A percentile compares a stretch with the other conserved stretches of the same genome.
phyloP scores from a whole-genome alignment of 2,888 invertebrate genomes.

The Aethes cnicana region DNA sequence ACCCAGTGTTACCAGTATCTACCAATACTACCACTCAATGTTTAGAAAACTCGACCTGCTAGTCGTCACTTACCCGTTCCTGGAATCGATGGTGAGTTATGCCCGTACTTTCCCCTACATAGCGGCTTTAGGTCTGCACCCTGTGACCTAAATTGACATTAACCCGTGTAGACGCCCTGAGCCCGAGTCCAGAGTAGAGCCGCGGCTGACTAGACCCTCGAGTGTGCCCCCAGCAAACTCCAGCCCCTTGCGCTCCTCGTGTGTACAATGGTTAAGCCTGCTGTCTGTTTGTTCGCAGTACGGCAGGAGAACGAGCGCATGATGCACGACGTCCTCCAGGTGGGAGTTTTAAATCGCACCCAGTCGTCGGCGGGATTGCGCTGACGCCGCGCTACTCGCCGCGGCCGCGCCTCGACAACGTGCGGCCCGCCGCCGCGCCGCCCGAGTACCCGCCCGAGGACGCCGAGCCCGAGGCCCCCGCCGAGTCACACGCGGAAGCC shows the following conservation, averaged over 20 bases:
- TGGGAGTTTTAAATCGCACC: constrained; percentile 80
- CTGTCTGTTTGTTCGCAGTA: constrained; percentile 84
- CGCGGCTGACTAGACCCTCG: constrained; percentile 12
- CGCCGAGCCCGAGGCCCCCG: constrained; percentile 6
- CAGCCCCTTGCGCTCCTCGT: constrained; percentile 34
- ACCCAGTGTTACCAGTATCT: too few relatives aligned
- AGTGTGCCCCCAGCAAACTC: constrained; percentile 42
- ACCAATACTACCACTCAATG: too few relatives aligned
- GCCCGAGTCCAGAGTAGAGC: constrained; percentile 6
- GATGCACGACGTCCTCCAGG: constrained; percentile 89
- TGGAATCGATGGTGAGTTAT: neutral
- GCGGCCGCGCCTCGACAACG: constrained; percentile 72
- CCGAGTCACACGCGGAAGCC: constrained; percentile 35
- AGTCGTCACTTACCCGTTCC: neutral
- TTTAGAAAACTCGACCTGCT: neutral
- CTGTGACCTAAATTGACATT: constrained; percentile 3
- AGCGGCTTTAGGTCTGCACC: too few relatives aligned
- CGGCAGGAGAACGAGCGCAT: constrained; percentile 94
- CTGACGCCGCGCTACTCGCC: constrained; percentile 81
- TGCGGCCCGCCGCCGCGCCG: constrained; percentile 74
- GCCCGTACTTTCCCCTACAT: neutral
- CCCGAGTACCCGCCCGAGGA: constrained; percentile 63
- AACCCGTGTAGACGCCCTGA: constrained; percentile 15
- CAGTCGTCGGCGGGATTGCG: constrained; percentile 79
- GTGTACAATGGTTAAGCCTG: constrained; percentile 60